Base-by-base conservation (phyloP, 2,888 invertebrate genomes). In the Drosophila differens region DNA sequence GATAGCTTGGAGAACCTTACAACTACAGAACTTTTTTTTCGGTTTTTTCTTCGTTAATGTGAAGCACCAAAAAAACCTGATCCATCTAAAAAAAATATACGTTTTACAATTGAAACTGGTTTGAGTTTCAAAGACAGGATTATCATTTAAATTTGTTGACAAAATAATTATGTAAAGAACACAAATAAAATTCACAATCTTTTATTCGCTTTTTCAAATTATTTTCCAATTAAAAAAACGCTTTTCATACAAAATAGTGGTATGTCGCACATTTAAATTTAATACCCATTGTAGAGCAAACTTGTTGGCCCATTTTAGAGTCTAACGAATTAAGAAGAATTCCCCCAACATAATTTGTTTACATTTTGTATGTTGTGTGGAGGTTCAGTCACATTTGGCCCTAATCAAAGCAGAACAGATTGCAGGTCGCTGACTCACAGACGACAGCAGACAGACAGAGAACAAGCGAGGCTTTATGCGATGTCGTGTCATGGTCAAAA, bases 331-430 rank as follows among this genome's bases (percentile, higher is more conserved):
- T 12, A 51, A 10, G 35, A 44, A 61, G n/a, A 51, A 55, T 37
- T 65, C 37, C n/a, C 52, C 47, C 19, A 37, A 51, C 47, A 61
- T 53, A 81, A 83, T 82, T 80, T 84, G 74, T 76, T 80, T 80
- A 86, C 84, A 71, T 75, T 83, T 61, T 72, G 39, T 28, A 25
- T 60, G 52, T 51, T 37, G 54, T 57, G 35, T 59, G 57, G 70
- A 57, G 74, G 84, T 85, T 85, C 87, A 85, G 80, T 85, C 84
- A 85, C 84, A 78, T 86, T 85, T 85, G 84, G 84, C 84, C 84
- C 83, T 84, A 85, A 85, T 86, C 84, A 85, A 87, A 86, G 75
- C 80, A 82, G 82, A 74, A 71, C 77, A 80, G 71, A 74, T 79
- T 77, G 64, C 77, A 71, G 77, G 74, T 71, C 76, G 80, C 68